Conservation (phyloP, 2,888 invertebrate genomes). For the Branchipolynoe longqiensis region DNA sequence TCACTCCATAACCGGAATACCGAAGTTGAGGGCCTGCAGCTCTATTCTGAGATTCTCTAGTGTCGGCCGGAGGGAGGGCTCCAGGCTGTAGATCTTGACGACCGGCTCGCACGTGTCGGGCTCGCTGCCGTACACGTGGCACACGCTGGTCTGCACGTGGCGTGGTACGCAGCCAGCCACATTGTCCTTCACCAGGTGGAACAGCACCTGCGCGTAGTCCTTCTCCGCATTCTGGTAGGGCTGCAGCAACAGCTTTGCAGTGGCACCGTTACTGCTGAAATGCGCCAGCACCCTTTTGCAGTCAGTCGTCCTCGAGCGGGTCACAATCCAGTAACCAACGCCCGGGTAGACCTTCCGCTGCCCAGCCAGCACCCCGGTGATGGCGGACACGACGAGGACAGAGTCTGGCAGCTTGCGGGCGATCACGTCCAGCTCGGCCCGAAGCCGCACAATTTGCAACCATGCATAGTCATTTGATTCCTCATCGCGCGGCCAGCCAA, state of each 20-base stretch:
- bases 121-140: neutral
- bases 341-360: constrained; percentile 7
- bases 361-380: neutral
- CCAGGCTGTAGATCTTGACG: constrained; percentile 7
- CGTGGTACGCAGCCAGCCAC: constrained; percentile 30
- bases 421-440: neutral
- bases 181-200: constrained; percentile 32
- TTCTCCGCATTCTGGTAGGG: neutral
- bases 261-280: neutral
- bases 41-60: neutral
- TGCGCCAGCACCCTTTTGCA: neutral
- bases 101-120: neutral
- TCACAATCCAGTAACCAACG: constrained; percentile 19
- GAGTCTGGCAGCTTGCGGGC: neutral
- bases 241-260: constrained; percentile 33
- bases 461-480: neutral
- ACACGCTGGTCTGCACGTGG: neutral
- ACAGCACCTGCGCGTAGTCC: constrained; percentile 26
- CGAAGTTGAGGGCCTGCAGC: constrained; percentile 16
- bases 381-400: constrained; percentile 28
- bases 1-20: neutral
- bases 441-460: neutral
- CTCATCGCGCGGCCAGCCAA: constrained; percentile 24
- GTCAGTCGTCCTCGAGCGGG: neutral
- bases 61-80: neutral